Conservation (phyloP, 2,888 invertebrate species). For the Fabriciana adippe region DNA sequence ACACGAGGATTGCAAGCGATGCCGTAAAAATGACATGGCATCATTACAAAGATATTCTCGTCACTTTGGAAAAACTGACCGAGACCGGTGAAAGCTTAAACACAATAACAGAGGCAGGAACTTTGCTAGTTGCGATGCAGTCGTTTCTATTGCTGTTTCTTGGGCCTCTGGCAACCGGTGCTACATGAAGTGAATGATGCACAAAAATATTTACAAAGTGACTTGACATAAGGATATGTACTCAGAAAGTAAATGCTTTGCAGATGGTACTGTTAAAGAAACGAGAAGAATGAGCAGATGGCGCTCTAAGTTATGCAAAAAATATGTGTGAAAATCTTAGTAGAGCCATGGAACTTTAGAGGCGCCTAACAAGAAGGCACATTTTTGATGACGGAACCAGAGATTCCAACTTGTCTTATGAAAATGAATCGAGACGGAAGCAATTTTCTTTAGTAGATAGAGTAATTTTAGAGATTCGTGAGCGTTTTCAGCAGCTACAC, state of each 20-base stretch:
- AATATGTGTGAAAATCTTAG: too few relatives aligned
- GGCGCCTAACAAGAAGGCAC: conserved; percentile 21
- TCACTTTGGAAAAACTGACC: too few relatives aligned
- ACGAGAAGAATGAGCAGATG: conserved; percentile 26
- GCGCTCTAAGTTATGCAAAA: conserved; percentile 33
- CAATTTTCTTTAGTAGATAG: conserved; percentile 33
- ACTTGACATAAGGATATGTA: conserved; percentile 11
- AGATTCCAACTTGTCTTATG: conserved; percentile 32
- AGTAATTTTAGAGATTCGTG: too few relatives aligned
- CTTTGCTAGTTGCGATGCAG: neutral
- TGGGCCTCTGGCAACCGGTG: too few relatives aligned
- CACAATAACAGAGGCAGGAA: too few relatives aligned
- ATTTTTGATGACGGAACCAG: conserved; percentile 26
- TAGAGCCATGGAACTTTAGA: conserved; percentile 29
- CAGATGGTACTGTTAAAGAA: neutral
- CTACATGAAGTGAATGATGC: neutral
- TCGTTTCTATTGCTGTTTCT: too few relatives aligned
- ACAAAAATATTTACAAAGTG: conserved; percentile 19
- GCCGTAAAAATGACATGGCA: too few relatives aligned
- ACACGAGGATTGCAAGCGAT: too few relatives aligned
- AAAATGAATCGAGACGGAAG: conserved; percentile 32
- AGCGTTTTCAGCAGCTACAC: too few relatives aligned
- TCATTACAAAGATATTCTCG: too few relatives aligned
- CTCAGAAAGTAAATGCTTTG: neutral
- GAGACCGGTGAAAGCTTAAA: too few relatives aligned